These are phyloP conservation scores for Smutsia temminckii DNA, from an alignment of 2,797 vertebrate species.

Conservation along the genomic window DNA sequence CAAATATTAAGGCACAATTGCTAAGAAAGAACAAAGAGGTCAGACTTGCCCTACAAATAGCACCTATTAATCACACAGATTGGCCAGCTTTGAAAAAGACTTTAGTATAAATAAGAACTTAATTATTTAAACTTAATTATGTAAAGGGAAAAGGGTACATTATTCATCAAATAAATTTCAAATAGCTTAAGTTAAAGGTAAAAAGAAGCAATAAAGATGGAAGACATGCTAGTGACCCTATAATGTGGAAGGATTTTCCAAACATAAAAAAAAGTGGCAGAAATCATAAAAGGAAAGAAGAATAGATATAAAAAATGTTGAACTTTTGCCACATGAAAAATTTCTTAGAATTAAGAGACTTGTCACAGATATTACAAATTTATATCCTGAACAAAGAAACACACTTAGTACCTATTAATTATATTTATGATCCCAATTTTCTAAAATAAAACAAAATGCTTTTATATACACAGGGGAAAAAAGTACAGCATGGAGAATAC, in stretches of 20 bases:
- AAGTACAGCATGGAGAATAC: too few relatives aligned
- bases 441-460: background rate
- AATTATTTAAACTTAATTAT: background rate
- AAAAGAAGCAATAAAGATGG: conserved; percentile 3
- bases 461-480: background rate
- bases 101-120: background rate
- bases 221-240: background rate
- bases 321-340: background rate
- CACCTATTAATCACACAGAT: background rate
- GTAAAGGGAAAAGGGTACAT: background rate
- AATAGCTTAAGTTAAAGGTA: background rate
- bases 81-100: background rate
- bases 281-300: background rate
- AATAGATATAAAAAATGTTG: background rate
- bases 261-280: background rate
- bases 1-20: background rate
- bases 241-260: background rate
- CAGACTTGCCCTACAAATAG: background rate
- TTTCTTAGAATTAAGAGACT: conserved; percentile 15
- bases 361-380: background rate
- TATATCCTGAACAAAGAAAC: background rate
- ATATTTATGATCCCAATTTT: conserved; percentile 16
- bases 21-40: background rate
- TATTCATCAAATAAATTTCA: background rate
- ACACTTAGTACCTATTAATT: background rate